Percentiles rank a stretch among this genome's conserved stretches.
These are phyloP conservation scores for Cliona cf. orientalis DNA, from an alignment of 37 sponge, comb jelly and placozoan genomes.

Conservation along the genomic window DNA sequence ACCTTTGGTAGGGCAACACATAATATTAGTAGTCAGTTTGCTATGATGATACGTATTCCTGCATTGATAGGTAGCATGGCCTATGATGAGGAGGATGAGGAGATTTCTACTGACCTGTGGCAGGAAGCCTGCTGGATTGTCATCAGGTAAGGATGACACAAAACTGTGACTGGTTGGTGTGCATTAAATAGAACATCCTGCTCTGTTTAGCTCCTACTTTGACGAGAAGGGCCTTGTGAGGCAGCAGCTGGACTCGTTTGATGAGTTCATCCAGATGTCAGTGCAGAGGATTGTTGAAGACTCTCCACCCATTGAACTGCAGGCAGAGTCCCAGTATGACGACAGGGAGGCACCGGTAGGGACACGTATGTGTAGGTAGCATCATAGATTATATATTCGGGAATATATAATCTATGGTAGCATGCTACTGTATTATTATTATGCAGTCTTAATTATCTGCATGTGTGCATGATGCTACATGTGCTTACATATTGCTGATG, in stretches of 20 bases:
- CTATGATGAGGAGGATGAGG: constrained; percentile 90
- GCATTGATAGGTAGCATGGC: not conserved
- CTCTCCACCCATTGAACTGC: constrained; percentile 92
- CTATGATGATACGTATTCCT: no score
- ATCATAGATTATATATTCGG: not conserved
- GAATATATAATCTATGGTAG: not conserved
- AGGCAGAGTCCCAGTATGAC: constrained; percentile 93
- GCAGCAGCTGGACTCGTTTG: constrained; percentile 99
- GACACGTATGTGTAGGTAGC: not conserved
- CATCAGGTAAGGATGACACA: constrained; percentile 77
- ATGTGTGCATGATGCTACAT: not conserved
- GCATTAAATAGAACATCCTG: not conserved
- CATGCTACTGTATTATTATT: not conserved
- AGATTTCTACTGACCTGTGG: constrained; percentile 97
- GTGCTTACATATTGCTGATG: not conserved
- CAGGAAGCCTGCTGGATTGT: constrained; percentile 99
- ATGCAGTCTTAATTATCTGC: not conserved
- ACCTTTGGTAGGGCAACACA: no score
- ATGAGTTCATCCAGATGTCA: constrained; percentile 99
- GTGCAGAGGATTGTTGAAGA: constrained; percentile 99
- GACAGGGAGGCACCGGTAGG: constrained; percentile 65
- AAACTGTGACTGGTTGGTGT: not conserved
- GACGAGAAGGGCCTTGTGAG: constrained; percentile 99
- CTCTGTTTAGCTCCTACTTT: constrained; percentile 85
- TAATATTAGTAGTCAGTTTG: not conserved